These are phyloP conservation scores for Diadumene lineata DNA, from an alignment of 92 coral and sea anemone genomes.

Conservation along the genomic window DNA sequence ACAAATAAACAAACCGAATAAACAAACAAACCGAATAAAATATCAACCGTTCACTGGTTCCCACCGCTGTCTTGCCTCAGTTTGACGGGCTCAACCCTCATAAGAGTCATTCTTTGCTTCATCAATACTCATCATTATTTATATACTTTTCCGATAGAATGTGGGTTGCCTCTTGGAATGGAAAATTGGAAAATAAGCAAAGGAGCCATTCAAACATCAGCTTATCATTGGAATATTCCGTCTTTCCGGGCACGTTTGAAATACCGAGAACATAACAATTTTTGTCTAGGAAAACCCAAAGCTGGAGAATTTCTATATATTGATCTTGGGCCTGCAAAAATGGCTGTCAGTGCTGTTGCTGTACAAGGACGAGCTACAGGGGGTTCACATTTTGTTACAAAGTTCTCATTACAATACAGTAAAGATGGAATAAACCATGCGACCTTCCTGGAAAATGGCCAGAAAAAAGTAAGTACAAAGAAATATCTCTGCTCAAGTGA, in stretches of 20 bases:
- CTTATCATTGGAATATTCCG: neutral
- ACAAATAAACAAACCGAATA: too few species aligned
- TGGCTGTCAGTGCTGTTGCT: conserved; percentile 38
- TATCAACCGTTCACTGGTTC: too few species aligned
- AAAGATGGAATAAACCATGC: conserved; percentile 41
- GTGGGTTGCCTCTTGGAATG: conserved; percentile 62
- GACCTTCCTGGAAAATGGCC: conserved; percentile 41
- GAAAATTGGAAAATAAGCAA: conserved; percentile 39
- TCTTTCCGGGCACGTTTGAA: conserved; percentile 17
- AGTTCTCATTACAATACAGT: conserved; percentile 40
- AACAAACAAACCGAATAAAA: too few species aligned
- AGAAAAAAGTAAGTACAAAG: conserved; percentile 37
- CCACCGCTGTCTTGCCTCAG: too few species aligned
- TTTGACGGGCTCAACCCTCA: too few species aligned
- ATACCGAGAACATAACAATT: neutral
- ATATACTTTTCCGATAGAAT: conserved; percentile 18
- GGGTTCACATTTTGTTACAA: conserved; percentile 2
- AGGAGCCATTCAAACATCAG: conserved; percentile 24
- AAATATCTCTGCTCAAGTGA: too few species aligned
- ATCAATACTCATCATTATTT: neutral
- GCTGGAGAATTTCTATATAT: conserved; percentile 32
- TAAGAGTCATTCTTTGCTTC: too few species aligned
- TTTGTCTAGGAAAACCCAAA: neutral
- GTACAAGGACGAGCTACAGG: conserved; percentile 21
- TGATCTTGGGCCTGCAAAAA: conserved; percentile 50